Conservation (phyloP, 2,888 invertebrate species). For the Sarcophaga subvicina region DNA sequence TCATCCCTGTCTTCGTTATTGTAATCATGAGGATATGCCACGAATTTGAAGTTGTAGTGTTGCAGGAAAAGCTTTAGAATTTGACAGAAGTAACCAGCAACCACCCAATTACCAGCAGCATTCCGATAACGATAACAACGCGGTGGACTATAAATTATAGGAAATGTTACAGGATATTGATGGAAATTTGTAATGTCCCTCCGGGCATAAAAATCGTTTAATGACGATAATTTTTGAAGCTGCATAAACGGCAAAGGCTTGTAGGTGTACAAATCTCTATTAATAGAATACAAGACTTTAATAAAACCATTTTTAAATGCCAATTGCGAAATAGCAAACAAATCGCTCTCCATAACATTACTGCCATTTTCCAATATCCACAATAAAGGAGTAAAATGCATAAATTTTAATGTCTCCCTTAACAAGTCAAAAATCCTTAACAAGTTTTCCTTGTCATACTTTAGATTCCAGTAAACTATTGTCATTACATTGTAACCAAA, state of each 20-base stretch:
- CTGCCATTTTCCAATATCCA: slow-evolving; percentile 10
- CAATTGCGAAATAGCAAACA: neutral
- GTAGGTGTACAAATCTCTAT: neutral
- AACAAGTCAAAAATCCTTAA: neutral
- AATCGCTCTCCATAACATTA: neutral
- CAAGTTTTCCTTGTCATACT: neutral
- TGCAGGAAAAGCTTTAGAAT: slow-evolving; percentile 29
- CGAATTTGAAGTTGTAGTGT: slow-evolving; percentile 29
- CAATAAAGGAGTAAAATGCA: slow-evolving; percentile 24
- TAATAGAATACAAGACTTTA: slow-evolving; percentile 25
- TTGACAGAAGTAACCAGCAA: slow-evolving; percentile 32
- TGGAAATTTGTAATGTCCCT: slow-evolving; percentile 17
- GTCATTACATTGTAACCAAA: neutral
- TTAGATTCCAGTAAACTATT: neutral
- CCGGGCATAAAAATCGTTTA: neutral
- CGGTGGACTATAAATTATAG: slow-evolving; percentile 28
- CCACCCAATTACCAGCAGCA: neutral
- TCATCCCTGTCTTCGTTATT: neutral
- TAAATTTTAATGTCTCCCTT: neutral
- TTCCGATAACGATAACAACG: slow-evolving; percentile 40
- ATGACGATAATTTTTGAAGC: neutral
- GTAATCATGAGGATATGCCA: slow-evolving; percentile 30
- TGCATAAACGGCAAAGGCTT: neutral
- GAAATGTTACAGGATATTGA: slow-evolving; percentile 35
- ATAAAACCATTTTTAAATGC: slow-evolving; percentile 15